Conservation (phyloP, 1,140 invertebrate genomes). For the Mactra quadrangularis region DNA sequence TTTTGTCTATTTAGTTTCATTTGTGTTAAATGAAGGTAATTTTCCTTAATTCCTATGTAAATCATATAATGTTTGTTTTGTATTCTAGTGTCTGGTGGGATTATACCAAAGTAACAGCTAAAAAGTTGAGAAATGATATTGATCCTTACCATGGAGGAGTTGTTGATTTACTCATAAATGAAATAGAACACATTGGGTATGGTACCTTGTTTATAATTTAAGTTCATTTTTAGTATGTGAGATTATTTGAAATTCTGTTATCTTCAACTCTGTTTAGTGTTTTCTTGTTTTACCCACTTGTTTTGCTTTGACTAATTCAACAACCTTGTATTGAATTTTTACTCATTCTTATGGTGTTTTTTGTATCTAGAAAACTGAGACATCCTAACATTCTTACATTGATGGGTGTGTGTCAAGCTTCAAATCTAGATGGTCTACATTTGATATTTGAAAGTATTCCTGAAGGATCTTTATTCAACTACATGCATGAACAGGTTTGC, state of each 20-base stretch:
- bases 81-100: slow-evolving; percentile 77
- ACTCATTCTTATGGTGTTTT: too few relatives aligned
- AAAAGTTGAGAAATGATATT: slow-evolving; percentile 76
- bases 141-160: slow-evolving; percentile 68
- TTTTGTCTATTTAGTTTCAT: too few relatives aligned
- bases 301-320: too few relatives aligned
- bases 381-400: slow-evolving; percentile 83
- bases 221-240: not conserved
- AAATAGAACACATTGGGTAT: slow-evolving; percentile 79
- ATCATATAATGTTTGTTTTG: too few relatives aligned
- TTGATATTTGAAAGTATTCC: slow-evolving; percentile 83
- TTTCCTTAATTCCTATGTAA: too few relatives aligned
- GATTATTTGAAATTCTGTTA: not conserved
- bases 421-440: slow-evolving; percentile 79
- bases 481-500: slow-evolving; percentile 77
- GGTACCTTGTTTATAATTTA: slow-evolving; percentile 4
- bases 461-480: slow-evolving; percentile 81
- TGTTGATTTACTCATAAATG: slow-evolving; percentile 82
- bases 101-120: slow-evolving; percentile 81
- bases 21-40: too few relatives aligned
- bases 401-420: slow-evolving; percentile 83
- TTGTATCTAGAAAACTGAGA: slow-evolving; percentile 75
- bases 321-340: too few relatives aligned
- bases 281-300: too few relatives aligned
- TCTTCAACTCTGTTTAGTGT: too few relatives aligned